phyloP scores from a whole-genome alignment of 2,113 vertebrate species.

The Macheiramphus alcinus region DNA sequence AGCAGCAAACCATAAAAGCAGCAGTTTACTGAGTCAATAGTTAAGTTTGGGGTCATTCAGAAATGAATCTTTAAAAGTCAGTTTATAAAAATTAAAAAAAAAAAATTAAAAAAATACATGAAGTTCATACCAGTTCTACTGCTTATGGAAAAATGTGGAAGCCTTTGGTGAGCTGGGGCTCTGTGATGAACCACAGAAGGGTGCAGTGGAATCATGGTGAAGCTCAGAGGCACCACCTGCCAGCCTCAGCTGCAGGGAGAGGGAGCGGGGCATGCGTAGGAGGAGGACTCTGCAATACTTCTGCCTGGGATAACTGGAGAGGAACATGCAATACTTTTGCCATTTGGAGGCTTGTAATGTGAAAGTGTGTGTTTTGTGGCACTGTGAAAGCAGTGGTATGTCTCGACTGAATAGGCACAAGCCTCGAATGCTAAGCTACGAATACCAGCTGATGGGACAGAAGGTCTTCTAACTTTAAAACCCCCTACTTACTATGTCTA shows the following conservation, averaged over 20 bases:
- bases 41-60: not conserved
- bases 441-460: not conserved
- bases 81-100: not conserved
- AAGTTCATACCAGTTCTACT: not conserved
- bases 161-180: not conserved
- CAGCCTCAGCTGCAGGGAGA: not conserved
- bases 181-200: not conserved
- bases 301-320: not conserved
- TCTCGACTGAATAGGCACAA: not conserved
- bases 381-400: not conserved
- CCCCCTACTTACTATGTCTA: not conserved
- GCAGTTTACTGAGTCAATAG: not conserved
- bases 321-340: not conserved
- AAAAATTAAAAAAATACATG: not conserved
- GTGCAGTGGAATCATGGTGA: not conserved
- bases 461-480: not conserved
- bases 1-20: not conserved
- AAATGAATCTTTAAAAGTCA: not conserved
- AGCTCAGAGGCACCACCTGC: not conserved
- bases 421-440: not conserved
- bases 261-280: rapidly evolving
- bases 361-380: not conserved
- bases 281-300: not conserved
- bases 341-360: not conserved
- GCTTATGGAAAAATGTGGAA: not conserved